Conservation (phyloP, 2,797 vertebrate species). For the Micropoecilia bifurca region DNA sequence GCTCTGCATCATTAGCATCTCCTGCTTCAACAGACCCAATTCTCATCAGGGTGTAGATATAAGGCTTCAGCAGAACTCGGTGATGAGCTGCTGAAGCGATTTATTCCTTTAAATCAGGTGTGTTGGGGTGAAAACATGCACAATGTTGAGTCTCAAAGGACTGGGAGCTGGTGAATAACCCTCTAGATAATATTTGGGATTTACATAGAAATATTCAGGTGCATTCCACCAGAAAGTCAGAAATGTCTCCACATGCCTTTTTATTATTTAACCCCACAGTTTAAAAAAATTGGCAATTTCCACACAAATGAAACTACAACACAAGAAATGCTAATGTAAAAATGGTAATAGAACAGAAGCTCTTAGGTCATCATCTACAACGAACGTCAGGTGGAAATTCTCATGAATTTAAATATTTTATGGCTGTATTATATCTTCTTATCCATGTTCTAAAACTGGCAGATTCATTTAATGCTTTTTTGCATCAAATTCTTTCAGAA, state of each 20-base stretch:
- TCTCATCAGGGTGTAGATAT: background rate
- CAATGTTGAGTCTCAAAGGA: background rate
- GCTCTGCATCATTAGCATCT: background rate
- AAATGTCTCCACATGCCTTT: background rate
- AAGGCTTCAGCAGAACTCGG: background rate
- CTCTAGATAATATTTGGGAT: background rate
- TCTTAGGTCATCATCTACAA: background rate
- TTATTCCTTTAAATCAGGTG: background rate
- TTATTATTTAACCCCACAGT: background rate
- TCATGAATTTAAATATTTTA: conserved; percentile 62
- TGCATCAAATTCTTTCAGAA: conserved; percentile 18
- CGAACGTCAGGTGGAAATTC: conserved; percentile 15
- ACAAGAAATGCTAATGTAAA: background rate
- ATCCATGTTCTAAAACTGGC: conserved; percentile 57
- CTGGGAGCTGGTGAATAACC: background rate
- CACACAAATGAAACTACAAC: background rate
- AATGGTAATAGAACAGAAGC: conserved; percentile 2
- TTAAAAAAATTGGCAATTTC: background rate
- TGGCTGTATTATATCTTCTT: conserved; percentile 58
- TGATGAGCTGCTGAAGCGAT: background rate
- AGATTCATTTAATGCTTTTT: conserved; percentile 4
- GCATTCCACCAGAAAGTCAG: background rate
- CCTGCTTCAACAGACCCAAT: background rate
- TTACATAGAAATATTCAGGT: background rate
- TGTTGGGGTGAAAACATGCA: background rate